These are phyloP conservation scores for Alectura lathami DNA, from an alignment of 2,113 vertebrate species.

Conservation along the genomic window DNA sequence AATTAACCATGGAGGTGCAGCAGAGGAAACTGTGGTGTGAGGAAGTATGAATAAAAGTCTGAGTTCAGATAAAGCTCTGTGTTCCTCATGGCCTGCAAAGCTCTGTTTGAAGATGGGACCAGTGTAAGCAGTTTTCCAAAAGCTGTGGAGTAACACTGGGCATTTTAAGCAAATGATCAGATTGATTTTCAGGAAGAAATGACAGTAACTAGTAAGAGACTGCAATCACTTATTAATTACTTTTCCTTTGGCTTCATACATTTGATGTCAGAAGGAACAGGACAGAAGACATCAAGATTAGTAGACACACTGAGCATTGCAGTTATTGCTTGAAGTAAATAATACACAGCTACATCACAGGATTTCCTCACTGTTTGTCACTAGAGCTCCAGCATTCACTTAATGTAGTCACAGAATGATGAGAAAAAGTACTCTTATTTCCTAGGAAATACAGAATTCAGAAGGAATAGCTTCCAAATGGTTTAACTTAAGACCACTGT, in stretches of 20 bases:
- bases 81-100: background rate
- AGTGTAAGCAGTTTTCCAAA: background rate
- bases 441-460: background rate
- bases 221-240: background rate
- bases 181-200: background rate
- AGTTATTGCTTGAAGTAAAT: background rate
- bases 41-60: background rate
- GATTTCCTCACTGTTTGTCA: background rate
- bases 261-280: background rate
- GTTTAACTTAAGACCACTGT: background rate
- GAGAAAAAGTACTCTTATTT: background rate
- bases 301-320: background rate
- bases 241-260: background rate
- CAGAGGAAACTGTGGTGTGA: background rate
- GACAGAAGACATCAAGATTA: background rate
- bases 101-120: background rate
- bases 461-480: background rate
- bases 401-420: background rate
- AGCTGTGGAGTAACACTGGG: background rate
- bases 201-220: background rate
- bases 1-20: slow-evolving; percentile 58
- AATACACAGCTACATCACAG: background rate
- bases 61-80: background rate
- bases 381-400: background rate
- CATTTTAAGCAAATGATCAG: background rate